A percentile compares a stretch with the other conserved stretches of the same genome.
These are phyloP conservation scores for Condylostylus longicornis DNA, from an alignment of 1,140 invertebrate genomes.

Conservation along the genomic window DNA sequence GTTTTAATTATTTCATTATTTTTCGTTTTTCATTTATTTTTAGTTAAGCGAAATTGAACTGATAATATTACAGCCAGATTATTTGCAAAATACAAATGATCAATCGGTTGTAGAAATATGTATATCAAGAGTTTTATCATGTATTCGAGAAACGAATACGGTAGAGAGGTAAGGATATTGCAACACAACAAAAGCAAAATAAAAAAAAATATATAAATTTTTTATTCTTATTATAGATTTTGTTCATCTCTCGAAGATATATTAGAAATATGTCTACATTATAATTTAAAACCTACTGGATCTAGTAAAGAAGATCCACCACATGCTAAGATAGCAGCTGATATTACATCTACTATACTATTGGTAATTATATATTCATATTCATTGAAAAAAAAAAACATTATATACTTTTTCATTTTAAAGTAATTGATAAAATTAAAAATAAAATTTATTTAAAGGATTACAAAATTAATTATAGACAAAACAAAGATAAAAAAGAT, in stretches of 20 bases:
- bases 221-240: too few relatives aligned
- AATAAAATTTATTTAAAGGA: neutral
- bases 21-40: constrained; percentile 12
- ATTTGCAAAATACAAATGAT: constrained; percentile 73
- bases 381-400: neutral
- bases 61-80: constrained; percentile 65
- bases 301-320: constrained; percentile 71
- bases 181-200: too few relatives aligned
- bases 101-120: constrained; percentile 89
- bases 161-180: constrained; percentile 82
- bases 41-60: constrained; percentile 57
- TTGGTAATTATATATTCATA: constrained; percentile 43
- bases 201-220: too few relatives aligned
- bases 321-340: constrained; percentile 88
- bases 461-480: constrained; percentile 28
- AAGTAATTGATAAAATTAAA: neutral
- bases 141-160: constrained; percentile 75
- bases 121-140: constrained; percentile 72
- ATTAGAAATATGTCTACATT: constrained; percentile 72
- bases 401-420: neutral
- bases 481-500: constrained; percentile 76
- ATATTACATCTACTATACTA: constrained; percentile 87
- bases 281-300: constrained; percentile 66
- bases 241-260: constrained; percentile 64
- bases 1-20: neutral